phyloP scores from a whole-genome alignment of 2,797 vertebrate species.

The Sphaeramia orbicularis region DNA sequence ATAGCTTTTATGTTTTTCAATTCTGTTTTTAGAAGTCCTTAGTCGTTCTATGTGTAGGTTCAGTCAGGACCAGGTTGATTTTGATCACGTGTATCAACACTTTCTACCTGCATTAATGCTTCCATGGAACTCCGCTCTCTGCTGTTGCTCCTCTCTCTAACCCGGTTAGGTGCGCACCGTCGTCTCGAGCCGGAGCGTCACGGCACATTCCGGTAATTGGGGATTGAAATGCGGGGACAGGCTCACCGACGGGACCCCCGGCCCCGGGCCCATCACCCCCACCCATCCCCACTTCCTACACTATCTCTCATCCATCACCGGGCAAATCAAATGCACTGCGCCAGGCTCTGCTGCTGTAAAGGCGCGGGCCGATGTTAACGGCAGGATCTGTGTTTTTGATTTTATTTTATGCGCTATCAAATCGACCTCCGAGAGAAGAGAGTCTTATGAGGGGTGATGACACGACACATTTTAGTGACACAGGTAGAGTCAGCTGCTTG shows the following conservation, averaged over 20 bases:
- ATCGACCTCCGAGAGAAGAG: constrained; percentile 46
- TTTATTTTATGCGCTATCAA: constrained; percentile 66
- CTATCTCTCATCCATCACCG: constrained; percentile 80
- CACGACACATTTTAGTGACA: constrained; percentile 72
- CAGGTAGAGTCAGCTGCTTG: constrained; percentile 28
- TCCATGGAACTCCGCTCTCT: constrained; percentile 16
- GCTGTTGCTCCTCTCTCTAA: constrained; percentile 53
- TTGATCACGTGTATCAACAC: constrained; percentile 31
- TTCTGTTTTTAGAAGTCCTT: neutral
- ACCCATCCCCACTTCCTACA: constrained; percentile 11
- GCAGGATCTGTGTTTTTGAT: constrained; percentile 50
- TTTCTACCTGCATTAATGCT: constrained; percentile 12
- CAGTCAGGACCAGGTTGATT: neutral
- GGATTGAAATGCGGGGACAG: constrained; percentile 74
- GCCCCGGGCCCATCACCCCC: constrained; percentile 6
- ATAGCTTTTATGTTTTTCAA: too few species aligned
- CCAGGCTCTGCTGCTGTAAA: constrained; percentile 22
- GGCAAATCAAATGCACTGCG: constrained; percentile 74
- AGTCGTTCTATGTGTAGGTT: neutral
- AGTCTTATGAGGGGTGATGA: constrained; percentile 63
- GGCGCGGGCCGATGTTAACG: constrained; percentile 52
- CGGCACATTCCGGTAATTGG: constrained; percentile 80
- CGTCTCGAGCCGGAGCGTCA: constrained; percentile 71
- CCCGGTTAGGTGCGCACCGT: constrained; percentile 52
- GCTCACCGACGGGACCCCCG: constrained; percentile 60